Conservation (phyloP, 2,797 vertebrate genomes). For the Coregonus sp. region DNA sequence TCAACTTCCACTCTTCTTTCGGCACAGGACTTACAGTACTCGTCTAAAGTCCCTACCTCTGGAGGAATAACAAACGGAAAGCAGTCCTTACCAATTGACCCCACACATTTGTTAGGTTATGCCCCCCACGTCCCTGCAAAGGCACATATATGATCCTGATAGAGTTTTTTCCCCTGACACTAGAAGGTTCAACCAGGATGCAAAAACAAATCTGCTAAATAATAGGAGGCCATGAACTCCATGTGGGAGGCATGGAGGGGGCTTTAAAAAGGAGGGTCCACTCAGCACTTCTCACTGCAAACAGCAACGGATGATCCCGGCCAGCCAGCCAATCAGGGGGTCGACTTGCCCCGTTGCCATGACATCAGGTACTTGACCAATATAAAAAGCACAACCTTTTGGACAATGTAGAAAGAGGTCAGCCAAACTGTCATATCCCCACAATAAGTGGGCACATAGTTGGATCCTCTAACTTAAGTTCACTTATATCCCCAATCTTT, state of each 20-base stretch:
- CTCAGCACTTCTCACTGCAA: slow-evolving; percentile 79
- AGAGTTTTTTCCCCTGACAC: slow-evolving; percentile 60
- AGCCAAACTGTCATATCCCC: slow-evolving; percentile 34
- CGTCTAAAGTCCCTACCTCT: slow-evolving; percentile 26
- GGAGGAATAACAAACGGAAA: slow-evolving; percentile 49
- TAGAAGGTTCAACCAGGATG: slow-evolving; percentile 77
- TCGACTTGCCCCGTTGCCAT: slow-evolving; percentile 55
- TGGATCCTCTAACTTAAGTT: not conserved
- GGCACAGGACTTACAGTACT: slow-evolving; percentile 33
- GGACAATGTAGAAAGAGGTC: slow-evolving; percentile 34
- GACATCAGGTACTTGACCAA: slow-evolving; percentile 33
- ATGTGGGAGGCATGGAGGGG: slow-evolving; percentile 17
- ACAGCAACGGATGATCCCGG: slow-evolving; percentile 49
- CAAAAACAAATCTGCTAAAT: slow-evolving; percentile 71
- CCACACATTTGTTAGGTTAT: slow-evolving; percentile 83
- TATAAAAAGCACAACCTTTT: slow-evolving; percentile 29
- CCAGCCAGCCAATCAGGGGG: slow-evolving; percentile 62
- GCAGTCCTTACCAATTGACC: slow-evolving; percentile 74
- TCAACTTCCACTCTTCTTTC: slow-evolving; percentile 20
- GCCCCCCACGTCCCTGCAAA: slow-evolving; percentile 68
- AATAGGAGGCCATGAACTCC: slow-evolving; percentile 70
- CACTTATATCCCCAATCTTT: not conserved
- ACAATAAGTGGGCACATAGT: not conserved
- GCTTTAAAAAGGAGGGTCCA: slow-evolving; percentile 72
- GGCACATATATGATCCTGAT: slow-evolving; percentile 76